These are phyloP conservation scores for Allygus modestus DNA, from an alignment of 2,888 invertebrate species.

Conservation along the genomic window DNA sequence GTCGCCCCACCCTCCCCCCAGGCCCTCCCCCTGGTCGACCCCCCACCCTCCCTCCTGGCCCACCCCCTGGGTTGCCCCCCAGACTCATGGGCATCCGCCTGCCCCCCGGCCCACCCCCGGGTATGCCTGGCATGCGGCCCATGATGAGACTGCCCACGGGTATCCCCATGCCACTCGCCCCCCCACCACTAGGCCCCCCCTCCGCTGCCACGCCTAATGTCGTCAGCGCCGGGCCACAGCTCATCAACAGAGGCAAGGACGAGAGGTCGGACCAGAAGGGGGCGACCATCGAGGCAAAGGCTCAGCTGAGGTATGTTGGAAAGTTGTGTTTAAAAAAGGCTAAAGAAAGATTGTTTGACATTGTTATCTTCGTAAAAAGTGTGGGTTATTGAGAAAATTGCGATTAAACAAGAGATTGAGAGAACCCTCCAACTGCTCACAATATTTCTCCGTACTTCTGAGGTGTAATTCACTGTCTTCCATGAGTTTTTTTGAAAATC, in stretches of 20 bases:
- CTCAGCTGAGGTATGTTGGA: constrained; percentile 84
- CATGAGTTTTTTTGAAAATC: too few species aligned
- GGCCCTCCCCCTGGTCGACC: constrained; percentile 78
- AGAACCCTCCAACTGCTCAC: too few species aligned
- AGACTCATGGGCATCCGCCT: constrained; percentile 81
- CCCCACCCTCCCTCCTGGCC: constrained; percentile 77
- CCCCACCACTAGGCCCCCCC: constrained; percentile 68
- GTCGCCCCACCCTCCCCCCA: constrained; percentile 76
- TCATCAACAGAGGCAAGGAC: constrained; percentile 84
- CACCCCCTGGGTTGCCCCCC: constrained; percentile 80
- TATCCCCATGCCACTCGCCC: constrained; percentile 66
- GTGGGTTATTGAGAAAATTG: too few species aligned
- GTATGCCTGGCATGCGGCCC: constrained; percentile 72
- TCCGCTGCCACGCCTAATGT: constrained; percentile 80
- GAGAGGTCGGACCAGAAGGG: constrained; percentile 76
- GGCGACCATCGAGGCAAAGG: constrained; percentile 96
- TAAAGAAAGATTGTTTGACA: too few species aligned
- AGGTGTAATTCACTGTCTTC: too few species aligned
- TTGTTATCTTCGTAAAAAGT: too few species aligned
- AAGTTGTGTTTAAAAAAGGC: constrained; percentile 65
- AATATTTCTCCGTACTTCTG: too few species aligned
- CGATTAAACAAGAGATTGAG: too few species aligned
- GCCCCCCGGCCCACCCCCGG: constrained; percentile 82
- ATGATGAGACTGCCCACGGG: constrained; percentile 69
- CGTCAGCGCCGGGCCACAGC: constrained; percentile 88